phyloP scores from a whole-genome alignment of 2,113 vertebrate species.

The Hippocampus mohnikei region DNA sequence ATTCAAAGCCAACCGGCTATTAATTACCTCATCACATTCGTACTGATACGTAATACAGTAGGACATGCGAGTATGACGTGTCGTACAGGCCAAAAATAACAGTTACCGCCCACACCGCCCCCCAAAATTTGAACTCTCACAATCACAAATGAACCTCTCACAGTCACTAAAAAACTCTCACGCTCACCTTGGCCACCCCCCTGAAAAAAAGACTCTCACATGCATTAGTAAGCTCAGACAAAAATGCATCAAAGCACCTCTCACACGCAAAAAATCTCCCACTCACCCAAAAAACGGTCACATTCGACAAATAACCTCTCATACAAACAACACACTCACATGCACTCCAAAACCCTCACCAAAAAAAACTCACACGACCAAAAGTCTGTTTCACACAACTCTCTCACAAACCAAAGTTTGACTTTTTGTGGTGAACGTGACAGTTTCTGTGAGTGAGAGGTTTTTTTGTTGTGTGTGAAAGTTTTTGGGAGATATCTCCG shows the following conservation, averaged over 20 bases:
- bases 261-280: neutral
- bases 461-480: too few species aligned
- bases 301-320: neutral
- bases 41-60: conserved; percentile 42
- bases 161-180: neutral
- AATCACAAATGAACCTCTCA: neutral
- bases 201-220: neutral
- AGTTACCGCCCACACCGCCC: neutral
- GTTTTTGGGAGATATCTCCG: too few species aligned
- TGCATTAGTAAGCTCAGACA: too few species aligned
- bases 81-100: neutral
- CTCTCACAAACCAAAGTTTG: too few species aligned
- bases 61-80: conserved; percentile 18
- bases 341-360: neutral
- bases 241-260: neutral
- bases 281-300: neutral
- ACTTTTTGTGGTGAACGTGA: too few species aligned
- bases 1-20: conserved; percentile 41
- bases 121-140: neutral
- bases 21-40: conserved; percentile 51
- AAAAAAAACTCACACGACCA: too few species aligned
- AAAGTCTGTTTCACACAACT: too few species aligned
- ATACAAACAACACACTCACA: too few species aligned
- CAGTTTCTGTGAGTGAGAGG: too few species aligned
- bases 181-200: too few species aligned